phyloP scores from a whole-genome alignment of 2,113 vertebrate species.

The Hyla sarda region DNA sequence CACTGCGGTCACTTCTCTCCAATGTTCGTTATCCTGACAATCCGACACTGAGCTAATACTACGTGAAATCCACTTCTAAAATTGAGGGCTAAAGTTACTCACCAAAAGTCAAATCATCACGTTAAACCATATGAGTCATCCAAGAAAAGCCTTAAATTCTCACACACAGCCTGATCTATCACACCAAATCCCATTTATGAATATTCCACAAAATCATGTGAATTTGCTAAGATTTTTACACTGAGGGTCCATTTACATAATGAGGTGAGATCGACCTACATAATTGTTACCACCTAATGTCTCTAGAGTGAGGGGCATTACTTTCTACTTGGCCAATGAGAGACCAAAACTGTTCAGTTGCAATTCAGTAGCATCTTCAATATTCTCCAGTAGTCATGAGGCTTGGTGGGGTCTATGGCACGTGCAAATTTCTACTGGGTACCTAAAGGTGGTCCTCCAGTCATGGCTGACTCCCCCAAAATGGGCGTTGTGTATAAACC shows the following conservation, averaged over 20 bases:
- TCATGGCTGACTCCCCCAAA: background rate
- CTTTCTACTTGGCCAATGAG: background rate
- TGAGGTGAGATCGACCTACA: background rate
- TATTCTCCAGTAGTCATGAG: background rate
- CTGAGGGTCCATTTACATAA: background rate
- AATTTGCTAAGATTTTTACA: background rate
- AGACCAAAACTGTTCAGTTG: background rate
- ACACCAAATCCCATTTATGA: background rate
- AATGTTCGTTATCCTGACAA: constrained; percentile 73
- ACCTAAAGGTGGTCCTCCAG: background rate
- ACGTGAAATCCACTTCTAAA: background rate
- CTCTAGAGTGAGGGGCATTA: background rate
- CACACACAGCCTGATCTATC: constrained; percentile 13
- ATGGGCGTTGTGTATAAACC: background rate
- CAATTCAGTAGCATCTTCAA: background rate
- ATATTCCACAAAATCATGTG: background rate
- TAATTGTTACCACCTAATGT: background rate
- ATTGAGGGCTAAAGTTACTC: constrained; percentile 17
- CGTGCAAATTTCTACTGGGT: background rate
- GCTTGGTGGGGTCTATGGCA: background rate
- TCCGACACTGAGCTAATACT: constrained; percentile 78
- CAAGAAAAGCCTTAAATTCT: constrained; percentile 33
- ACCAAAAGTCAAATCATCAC: background rate
- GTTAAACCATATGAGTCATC: constrained; percentile 5
- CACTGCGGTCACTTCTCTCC: constrained; percentile 61